Percentiles rank a stretch among this genome's conserved stretches.
Evolutionary conservation across 2,113 vertebrate genomes (phyloP).

Genomic region (Spilogale gracilis): DNA sequence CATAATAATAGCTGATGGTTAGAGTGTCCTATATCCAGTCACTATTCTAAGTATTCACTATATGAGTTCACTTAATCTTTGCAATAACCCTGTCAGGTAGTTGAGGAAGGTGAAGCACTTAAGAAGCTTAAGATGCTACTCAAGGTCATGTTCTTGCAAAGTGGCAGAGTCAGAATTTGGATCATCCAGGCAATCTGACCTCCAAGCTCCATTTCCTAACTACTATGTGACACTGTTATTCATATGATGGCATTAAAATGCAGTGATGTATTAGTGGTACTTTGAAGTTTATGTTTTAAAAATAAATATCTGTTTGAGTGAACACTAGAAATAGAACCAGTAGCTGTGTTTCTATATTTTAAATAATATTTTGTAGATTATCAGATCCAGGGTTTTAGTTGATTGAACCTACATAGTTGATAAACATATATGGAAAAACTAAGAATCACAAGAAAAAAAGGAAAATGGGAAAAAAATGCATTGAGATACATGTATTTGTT

Average conservation of each 20-base stretch:
- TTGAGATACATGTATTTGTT: neutral
- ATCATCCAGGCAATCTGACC: neutral
- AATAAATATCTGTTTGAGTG: neutral
- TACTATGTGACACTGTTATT: neutral
- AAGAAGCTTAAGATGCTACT: neutral
- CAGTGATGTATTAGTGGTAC: neutral
- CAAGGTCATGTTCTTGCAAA: neutral
- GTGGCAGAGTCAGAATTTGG: neutral
- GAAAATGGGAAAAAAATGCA: neutral
- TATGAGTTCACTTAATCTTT: neutral
- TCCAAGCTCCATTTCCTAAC: neutral
- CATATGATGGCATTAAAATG: neutral
- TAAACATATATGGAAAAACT: neutral
- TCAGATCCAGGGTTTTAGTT: neutral
- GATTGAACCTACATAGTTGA: neutral
- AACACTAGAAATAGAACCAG: neutral
- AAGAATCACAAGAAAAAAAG: neutral
- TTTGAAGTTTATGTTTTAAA: neutral
- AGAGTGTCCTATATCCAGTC: neutral
- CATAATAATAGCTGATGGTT: neutral
- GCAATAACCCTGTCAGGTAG: no score
- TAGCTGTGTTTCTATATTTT: neutral
- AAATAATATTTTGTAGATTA: neutral
- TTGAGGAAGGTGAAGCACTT: neutral
- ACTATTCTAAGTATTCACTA: neutral